Percentiles rank a stretch among this genome's conserved stretches.
Conservation (phyloP, 2,888 invertebrate genomes). For the Odontothrips loti region DNA sequence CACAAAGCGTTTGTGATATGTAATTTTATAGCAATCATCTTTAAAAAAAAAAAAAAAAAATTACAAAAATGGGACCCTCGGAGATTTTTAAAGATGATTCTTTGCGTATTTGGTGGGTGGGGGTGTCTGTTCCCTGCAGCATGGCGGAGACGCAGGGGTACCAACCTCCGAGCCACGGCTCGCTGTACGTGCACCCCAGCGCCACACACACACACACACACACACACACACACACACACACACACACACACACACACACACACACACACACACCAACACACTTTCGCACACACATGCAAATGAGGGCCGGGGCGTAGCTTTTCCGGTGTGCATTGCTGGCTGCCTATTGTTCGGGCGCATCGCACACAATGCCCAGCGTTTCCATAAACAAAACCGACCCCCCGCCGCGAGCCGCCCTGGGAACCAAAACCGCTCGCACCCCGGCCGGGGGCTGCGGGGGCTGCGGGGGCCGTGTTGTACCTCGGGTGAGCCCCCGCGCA, state of each 20-base stretch:
- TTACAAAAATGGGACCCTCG: too few relatives aligned
- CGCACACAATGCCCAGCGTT: conserved; percentile 1
- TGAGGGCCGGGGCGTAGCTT: conserved; percentile 17
- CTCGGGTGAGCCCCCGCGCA: background rate
- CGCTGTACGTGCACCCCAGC: background rate
- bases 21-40: too few relatives aligned
- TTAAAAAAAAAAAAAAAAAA: too few relatives aligned
- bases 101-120: too few relatives aligned
- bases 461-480: background rate
- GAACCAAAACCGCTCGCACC: background rate
- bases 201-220: background rate
- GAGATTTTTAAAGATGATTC: too few relatives aligned
- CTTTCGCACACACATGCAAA: background rate
- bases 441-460: background rate
- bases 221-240: background rate
- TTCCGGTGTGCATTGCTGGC: conserved; percentile 21
- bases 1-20: too few relatives aligned
- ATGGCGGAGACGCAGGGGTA: too few relatives aligned
- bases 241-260: background rate
- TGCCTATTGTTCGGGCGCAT: conserved; percentile 20
- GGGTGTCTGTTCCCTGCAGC: too few relatives aligned
- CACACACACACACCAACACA: background rate
- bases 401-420: background rate
- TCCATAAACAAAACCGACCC: conserved; percentile 6
- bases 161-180: too few relatives aligned